Evolutionary conservation across 2,113 vertebrate species (phyloP), one percentile per base, ranked within the genome.

Genomic region (Andinoacara biseriatus): DNA sequence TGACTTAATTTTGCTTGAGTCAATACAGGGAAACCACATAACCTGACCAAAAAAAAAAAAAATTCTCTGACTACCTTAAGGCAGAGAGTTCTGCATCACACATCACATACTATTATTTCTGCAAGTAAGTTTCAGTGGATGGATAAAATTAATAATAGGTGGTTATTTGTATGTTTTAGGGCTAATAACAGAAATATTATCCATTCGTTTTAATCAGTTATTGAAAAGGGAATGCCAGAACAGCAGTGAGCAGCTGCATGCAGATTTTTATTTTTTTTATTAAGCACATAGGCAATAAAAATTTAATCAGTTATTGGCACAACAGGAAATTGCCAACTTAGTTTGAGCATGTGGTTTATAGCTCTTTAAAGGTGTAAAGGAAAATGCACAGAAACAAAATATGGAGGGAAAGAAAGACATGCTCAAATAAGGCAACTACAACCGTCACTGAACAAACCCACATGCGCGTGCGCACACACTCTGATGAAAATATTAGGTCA

Each of bases 321-420:
- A 72, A 84, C 33, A 85, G 74, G 86, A 90, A 87, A 77, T 72
- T 60, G 61, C 17, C 60, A 60, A 29, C 46, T 7, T 60, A 46
- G 26, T 26, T 7, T 54, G 7, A 58, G n/a, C 26, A 57, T 76
- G 78, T 72, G 62, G 56, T 59, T 77, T 74, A 31, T n/a, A 78
- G 56, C 31, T 74, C 26, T 59, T 77, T 20, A 60, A 62, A 65
- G 57, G 60, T 81, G 65, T 79, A 22, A 86, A 63, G 5, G 22
- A 57, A 63, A 7, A 26, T 35, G 18, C 20, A 9, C 49, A 5
- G 31, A 31, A 75, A 49, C 13, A 3, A 18, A 20, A 17, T 58
- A 52, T 56, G 3, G 65, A 72, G 49, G 43, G 15, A 72, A 17
- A 31, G 43, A 56, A 77, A 5, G 9, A 33, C 40, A 65, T 54